Base-by-base conservation (phyloP, 2,797 vertebrate species). In the Molossus alvarezi region DNA sequence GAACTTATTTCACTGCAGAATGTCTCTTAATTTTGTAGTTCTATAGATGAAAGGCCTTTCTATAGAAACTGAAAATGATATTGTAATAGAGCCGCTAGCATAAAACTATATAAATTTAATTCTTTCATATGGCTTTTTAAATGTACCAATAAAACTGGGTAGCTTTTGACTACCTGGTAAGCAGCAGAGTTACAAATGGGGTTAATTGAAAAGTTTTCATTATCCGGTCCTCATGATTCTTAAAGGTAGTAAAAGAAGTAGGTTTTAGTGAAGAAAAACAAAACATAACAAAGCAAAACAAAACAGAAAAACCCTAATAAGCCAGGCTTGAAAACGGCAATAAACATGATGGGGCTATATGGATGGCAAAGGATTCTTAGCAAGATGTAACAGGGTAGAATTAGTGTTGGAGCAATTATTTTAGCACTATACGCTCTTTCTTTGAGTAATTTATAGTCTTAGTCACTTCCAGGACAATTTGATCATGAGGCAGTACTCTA, bases 1-100 rank as follows among this genome's bases (percentile, higher is more conserved):
- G 77, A 64, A 72, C n/a, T 82, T 97, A 45, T 93, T 73, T 92
- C 57, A 83, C 75, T 96, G 29, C 27, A 94, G 85, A 95, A 96
- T 37, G 8, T 87, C 60, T 76, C 64, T 97, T 97, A 71, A 97
- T 97, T 98, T 96, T 95, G 80, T 96, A 76, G 77, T 94, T 96
- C 67, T 67, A 2, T 58, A 72, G 58, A 97, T 97, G 81, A 97
- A 97, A 98, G 62, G 0, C 3, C 87, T 97, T 90, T 90, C 92
- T 23, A 83, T 21, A 72, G 90, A 97, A 97, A 76, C 55, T 91
- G 25, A 45, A 97, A 96, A 97, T 92, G 86, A 88, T 90, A 96
- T 76, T 88, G 77, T 60, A 96, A 82, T 72, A 90, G 41, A 95
- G 37, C 77, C 8, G 13, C 57, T 91, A 72, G 84, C 83, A 84